These are phyloP conservation scores for Iphiclides podalirius DNA, from an alignment of 2,888 invertebrate species.

Conservation along the genomic window DNA sequence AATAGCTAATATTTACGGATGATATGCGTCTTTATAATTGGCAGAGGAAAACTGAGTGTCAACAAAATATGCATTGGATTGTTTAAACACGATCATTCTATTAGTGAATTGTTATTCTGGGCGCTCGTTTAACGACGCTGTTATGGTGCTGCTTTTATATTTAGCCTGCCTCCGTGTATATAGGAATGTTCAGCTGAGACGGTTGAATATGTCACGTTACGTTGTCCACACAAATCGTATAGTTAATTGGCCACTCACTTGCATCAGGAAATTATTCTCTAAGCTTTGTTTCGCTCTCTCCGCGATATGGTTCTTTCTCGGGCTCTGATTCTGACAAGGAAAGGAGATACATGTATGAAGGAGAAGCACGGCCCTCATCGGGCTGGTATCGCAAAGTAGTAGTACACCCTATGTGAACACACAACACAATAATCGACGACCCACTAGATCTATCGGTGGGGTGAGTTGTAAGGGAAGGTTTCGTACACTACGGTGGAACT, in stretches of 20 bases:
- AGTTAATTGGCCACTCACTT: slow-evolving; percentile 59
- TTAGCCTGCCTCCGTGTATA: neutral
- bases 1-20: neutral
- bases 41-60: neutral
- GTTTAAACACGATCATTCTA: neutral
- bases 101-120: neutral
- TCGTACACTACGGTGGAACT: neutral
- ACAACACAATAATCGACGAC: neutral
- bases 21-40: slow-evolving; percentile 1
- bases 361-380: slow-evolving; percentile 31
- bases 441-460: too few species aligned
- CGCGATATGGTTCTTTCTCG: slow-evolving; percentile 76
- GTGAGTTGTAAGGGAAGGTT: neutral
- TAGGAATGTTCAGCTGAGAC: neutral
- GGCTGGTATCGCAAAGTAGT: neutral
- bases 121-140: neutral
- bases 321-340: slow-evolving; percentile 76
- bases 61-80: neutral
- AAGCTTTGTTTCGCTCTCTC: slow-evolving; percentile 77
- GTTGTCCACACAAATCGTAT: slow-evolving; percentile 12
- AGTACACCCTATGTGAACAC: neutral
- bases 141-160: neutral
- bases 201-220: slow-evolving; percentile 43
- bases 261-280: slow-evolving; percentile 76
- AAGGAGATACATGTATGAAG: slow-evolving; percentile 60